Conservation (phyloP, 2,113 vertebrate species). For the Mormyrus lacerda region DNA sequence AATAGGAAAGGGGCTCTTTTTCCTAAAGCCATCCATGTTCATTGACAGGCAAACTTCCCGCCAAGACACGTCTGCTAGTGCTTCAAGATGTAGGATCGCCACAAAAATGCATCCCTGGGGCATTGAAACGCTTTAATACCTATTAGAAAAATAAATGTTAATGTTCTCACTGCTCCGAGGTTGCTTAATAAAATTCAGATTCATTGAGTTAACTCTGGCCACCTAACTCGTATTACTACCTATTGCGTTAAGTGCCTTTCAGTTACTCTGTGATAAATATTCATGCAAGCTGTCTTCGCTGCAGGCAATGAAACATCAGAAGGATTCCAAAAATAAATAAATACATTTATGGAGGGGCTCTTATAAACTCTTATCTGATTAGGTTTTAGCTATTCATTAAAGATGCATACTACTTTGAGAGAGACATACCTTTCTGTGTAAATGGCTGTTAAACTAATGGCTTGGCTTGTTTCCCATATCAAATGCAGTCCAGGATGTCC, state of each 20-base stretch:
- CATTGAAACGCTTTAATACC: neutral
- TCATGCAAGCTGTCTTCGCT: neutral
- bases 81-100: neutral
- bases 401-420: constrained; percentile 27
- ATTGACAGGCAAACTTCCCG: neutral
- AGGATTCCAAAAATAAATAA: neutral
- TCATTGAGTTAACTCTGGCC: neutral
- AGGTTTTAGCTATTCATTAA: constrained; percentile 29
- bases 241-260: neutral
- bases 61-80: neutral
- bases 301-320: neutral
- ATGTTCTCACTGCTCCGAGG: neutral
- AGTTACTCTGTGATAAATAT: neutral
- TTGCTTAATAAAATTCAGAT: neutral
- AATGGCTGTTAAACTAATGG: constrained; percentile 40
- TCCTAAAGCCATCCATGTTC: neutral
- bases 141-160: neutral
- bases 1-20: neutral
- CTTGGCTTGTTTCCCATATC: constrained; percentile 18
- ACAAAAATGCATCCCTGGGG: neutral
- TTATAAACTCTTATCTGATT: constrained; percentile 44
- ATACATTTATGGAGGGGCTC: constrained; percentile 9
- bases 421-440: constrained; percentile 37
- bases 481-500: constrained; percentile 7
- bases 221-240: neutral